Percentiles rank a stretch among this genome's conserved stretches.
Evolutionary conservation across 2,113 vertebrate genomes (phyloP).

Genomic region (Rynchops niger): DNA sequence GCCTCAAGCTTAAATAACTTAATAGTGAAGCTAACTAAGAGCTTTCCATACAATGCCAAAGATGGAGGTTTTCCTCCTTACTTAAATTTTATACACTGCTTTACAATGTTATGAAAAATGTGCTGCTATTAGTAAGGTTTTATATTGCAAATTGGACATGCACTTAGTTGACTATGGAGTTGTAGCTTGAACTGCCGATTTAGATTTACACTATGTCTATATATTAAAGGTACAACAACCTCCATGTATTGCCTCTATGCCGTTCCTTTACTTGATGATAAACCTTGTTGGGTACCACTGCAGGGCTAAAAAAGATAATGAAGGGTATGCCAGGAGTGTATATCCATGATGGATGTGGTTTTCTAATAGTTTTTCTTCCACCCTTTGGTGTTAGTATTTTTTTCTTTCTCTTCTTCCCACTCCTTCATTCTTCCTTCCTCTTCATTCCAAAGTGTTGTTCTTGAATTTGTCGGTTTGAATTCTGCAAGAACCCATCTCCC

Average conservation of each 20-base stretch:
- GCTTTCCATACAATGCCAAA: background rate
- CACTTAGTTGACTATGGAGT: background rate
- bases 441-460: background rate
- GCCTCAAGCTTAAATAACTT: background rate
- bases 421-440: background rate
- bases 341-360: background rate
- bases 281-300: background rate
- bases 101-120: background rate
- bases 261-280: background rate
- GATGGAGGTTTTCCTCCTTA: background rate
- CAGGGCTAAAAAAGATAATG: background rate
- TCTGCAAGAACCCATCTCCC: background rate
- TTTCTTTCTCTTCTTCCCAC: background rate
- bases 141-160: too few relatives aligned
- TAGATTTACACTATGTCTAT: background rate
- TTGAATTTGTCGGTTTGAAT: background rate
- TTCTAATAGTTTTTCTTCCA: background rate
- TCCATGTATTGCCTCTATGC: background rate
- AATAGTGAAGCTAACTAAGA: background rate
- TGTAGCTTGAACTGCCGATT: background rate
- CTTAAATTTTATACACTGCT: background rate
- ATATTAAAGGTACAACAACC: background rate
- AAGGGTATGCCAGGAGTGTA: background rate
- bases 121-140: background rate
- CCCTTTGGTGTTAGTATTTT: background rate